phyloP scores from a whole-genome alignment of 2,113 vertebrate genomes.

The Pseudorhombus dupliciocellatus region DNA sequence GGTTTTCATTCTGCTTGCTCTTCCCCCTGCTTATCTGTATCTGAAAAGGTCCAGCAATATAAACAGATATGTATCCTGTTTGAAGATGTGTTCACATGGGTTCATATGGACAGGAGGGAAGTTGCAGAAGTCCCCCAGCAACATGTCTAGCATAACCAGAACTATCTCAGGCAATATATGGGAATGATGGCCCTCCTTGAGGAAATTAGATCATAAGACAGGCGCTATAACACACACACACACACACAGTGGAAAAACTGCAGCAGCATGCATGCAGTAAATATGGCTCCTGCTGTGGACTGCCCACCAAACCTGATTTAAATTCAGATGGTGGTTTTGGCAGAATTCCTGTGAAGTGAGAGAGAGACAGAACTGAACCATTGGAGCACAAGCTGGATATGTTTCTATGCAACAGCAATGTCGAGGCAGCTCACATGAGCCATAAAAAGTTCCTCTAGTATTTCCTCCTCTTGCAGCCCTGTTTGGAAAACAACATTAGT shows the following conservation, averaged over 20 bases:
- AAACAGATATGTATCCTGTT: no score
- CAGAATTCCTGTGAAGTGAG: neutral
- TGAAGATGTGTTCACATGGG: no score
- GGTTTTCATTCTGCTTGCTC: no score
- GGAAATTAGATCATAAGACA: no score
- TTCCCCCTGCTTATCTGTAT: no score
- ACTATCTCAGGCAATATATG: no score
- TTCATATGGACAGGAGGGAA: no score
- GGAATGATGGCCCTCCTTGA: no score
- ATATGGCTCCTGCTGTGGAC: neutral
- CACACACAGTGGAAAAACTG: neutral
- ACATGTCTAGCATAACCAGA: no score
- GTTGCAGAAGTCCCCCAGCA: no score
- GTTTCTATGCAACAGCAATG: constrained; percentile 3
- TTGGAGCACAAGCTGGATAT: neutral
- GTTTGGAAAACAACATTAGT: constrained; percentile 13
- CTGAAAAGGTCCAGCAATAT: no score
- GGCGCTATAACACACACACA: no score
- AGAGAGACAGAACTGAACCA: neutral
- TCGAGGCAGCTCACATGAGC: neutral
- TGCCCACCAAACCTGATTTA: constrained; percentile 17
- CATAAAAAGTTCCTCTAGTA: neutral
- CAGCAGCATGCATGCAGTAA: neutral
- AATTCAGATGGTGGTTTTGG: constrained; percentile 22
- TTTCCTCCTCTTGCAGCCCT: neutral